A percentile compares a stretch with the other conserved stretches of the same genome.
These are phyloP conservation scores for Pammene aurita DNA, from an alignment of 2,888 invertebrate species.

Conservation along the genomic window DNA sequence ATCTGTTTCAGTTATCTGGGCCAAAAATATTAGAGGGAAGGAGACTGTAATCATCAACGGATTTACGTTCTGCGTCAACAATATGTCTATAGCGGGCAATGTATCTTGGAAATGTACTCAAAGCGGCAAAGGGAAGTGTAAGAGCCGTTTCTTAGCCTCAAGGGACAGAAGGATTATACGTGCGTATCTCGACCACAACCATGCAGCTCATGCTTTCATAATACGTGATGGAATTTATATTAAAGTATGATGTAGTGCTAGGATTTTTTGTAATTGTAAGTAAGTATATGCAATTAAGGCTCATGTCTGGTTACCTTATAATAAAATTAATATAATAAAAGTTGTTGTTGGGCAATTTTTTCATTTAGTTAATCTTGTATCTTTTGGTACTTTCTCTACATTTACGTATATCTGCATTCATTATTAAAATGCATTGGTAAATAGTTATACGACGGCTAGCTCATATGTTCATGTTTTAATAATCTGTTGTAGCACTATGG, in stretches of 20 bases:
- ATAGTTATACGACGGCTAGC: no score
- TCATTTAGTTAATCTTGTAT: no score
- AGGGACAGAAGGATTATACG: neutral
- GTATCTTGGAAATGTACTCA: neutral
- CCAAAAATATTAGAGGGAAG: conserved; percentile 12
- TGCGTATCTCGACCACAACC: neutral
- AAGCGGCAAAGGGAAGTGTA: neutral
- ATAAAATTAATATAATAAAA: no score
- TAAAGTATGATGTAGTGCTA: neutral
- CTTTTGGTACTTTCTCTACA: no score
- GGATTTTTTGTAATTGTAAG: no score
- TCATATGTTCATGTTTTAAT: no score
- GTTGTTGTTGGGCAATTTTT: no score
- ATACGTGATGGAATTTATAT: neutral
- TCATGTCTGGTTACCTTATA: no score
- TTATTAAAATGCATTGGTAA: no score
- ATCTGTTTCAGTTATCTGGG: conserved; percentile 3
- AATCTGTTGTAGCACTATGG: conserved; percentile 2
- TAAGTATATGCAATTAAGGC: neutral
- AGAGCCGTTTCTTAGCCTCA: neutral
- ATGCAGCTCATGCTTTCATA: neutral
- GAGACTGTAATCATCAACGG: conserved; percentile 19
- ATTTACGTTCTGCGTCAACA: conserved; percentile 10
- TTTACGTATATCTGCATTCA: no score
- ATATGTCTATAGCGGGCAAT: neutral